These are phyloP conservation scores for Macropis europaea DNA, from an alignment of 2,888 invertebrate species.

Conservation along the genomic window DNA sequence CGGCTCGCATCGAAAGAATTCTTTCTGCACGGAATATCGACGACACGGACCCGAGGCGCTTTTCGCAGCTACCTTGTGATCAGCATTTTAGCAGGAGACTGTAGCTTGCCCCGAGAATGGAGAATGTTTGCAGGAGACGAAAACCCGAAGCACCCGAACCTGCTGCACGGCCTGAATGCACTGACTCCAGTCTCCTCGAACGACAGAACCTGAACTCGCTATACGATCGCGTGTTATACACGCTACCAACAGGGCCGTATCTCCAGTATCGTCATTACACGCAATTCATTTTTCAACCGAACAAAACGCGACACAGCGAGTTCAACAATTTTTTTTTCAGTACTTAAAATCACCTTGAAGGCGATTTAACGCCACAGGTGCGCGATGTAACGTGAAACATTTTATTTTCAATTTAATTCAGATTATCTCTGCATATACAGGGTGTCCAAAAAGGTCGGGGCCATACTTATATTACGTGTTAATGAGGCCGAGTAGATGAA, in stretches of 20 bases:
- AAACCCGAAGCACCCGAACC: slow-evolving; percentile 45
- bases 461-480: no score
- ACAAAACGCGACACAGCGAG: background rate
- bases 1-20: background rate
- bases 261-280: background rate
- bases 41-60: background rate
- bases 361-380: no score
- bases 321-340: background rate
- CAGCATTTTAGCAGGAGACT: background rate
- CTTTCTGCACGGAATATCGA: background rate
- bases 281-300: background rate
- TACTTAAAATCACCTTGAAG: no score
- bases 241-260: slow-evolving; percentile 42
- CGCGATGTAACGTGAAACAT: no score
- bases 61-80: background rate
- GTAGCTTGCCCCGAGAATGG: background rate
- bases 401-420: no score
- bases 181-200: slow-evolving; percentile 43
- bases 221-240: slow-evolving; percentile 44
- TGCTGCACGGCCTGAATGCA: slow-evolving; percentile 49
- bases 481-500: no score
- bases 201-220: slow-evolving; percentile 49
- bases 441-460: no score
- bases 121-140: slow-evolving; percentile 20
- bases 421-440: no score